Base-by-base conservation (phyloP, 2,797 vertebrate genomes). In the Trachops cirrhosus region DNA sequence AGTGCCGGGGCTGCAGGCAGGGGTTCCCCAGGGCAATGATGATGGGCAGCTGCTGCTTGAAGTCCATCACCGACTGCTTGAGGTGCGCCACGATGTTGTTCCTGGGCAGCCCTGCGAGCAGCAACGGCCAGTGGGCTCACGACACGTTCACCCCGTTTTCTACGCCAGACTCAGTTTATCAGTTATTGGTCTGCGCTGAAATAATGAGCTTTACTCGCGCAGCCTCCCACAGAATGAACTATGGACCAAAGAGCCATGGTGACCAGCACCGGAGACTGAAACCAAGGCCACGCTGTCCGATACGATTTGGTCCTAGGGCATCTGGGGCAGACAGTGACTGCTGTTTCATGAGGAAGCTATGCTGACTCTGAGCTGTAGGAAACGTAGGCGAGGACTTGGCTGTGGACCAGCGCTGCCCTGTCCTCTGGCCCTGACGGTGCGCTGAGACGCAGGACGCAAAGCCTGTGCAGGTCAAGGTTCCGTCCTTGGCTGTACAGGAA, bases 21-120 rank as follows among this genome's bases (percentile, higher is more conserved):
- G 98, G 98, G 91, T 98, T 98, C 32, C 97, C 97, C 74, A 98
- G 94, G 39, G 98, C 97, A 21, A 87, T 95, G 74, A 98, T 97
- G 41, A 98, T 91, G 3, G 98, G 98, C 34, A 98, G 92, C 19
- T 95, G 97, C 86, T 97, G 98, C 90, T 97, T 98, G 95, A 98
- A 98, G 68, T 98, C 96, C 46, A 84, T 68, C 78, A 98, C 96
- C 3, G 97, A 97, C 41, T 97, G 97, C 86, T 98, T 98, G 48
- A 98, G 95, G 71, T 82, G 64, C 26, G 68, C 59, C 3, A 98
- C 92, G 77, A 98, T 91, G 64, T 97, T 92, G 75, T 98, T 98
- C 94, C 96, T 97, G 77, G 98, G 98, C 89, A 98, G 97, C 70
- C 98, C 98, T 98, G 74, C 19, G 95, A 95, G 75, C 10, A 46